Percentiles rank a stretch among this genome's conserved stretches.
Conservation (phyloP, 2,888 invertebrate species). For the Metacarcinus magister region DNA sequence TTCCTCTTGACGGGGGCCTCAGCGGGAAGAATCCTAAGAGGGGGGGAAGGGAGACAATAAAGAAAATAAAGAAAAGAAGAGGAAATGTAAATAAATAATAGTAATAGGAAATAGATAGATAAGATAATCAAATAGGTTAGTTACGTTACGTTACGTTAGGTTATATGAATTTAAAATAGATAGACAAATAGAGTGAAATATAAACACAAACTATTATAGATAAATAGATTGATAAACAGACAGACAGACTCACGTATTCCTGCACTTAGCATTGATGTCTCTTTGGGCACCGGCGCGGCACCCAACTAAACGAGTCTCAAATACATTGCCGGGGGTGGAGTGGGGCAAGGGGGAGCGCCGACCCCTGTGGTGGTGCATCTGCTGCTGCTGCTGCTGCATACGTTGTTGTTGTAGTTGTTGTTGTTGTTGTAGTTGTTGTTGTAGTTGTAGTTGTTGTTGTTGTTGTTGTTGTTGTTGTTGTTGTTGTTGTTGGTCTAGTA, state of each 20-base stretch:
- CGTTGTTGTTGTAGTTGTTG: not conserved
- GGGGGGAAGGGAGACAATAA: not conserved
- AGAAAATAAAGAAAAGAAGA: not conserved
- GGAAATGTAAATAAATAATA: not conserved
- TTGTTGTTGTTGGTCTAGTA: not conserved
- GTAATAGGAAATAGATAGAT: not conserved
- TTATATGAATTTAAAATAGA: not conserved
- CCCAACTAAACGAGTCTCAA: constrained; percentile 78
- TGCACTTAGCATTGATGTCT: constrained; percentile 81
- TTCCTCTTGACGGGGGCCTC: constrained; percentile 46
- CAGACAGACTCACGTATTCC: constrained; percentile 74
- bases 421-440: not conserved
- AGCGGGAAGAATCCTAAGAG: constrained; percentile 54
- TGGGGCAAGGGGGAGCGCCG: constrained; percentile 78
- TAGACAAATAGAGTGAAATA: not conserved
- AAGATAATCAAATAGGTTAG: not conserved
- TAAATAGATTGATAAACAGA: not conserved
- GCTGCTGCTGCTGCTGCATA: not conserved
- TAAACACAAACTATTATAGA: not conserved
- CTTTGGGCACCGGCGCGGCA: constrained; percentile 78
- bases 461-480: not conserved
- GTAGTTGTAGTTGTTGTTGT: not conserved
- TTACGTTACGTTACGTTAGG: not conserved
- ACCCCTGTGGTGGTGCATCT: constrained; percentile 46
- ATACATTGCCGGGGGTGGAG: constrained; percentile 81